Evolutionary conservation across 2,113 vertebrate species (phyloP), one percentile per base, ranked within the genome.

Genomic region (Australoheros scitulus): DNA sequence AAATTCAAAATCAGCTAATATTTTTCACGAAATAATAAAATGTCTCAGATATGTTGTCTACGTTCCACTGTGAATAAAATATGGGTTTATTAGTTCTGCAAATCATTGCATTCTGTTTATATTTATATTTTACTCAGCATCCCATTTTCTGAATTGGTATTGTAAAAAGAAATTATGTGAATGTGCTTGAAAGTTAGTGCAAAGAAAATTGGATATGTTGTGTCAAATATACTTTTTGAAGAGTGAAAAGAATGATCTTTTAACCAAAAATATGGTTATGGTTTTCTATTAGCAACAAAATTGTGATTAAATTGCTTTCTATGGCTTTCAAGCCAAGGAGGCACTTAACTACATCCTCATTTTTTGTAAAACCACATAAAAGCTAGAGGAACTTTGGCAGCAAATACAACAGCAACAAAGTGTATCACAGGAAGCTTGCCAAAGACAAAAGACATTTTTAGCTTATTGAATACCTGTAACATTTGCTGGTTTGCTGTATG

Each of bases 321-420:
- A 13, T 85, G 64, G 15, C 9, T 81, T 83, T 76, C 61, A 80
- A 84, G 86, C 80, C 84, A 91, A 87, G 65, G 50, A 89, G 77
- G 77, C 77, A 88, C 86, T 88, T 86, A 83, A 58, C 68, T 47
- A 20, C 50, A 22, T 57, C n/a, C 26, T 29, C 60, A 22, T 76
- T 58, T 74, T 58, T 57, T 74, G 58, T 63, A 47, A 81, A 91
- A 80, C 29, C 47, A 84, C 68, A 79, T 74, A 79, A 88, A 88
- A 76, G 22, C 18, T 59, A 24, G 58, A 72, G 36, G 57, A 80
- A 61, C 32, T 64, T 32, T 89, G 88, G 83, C 76, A 84, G 32
- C 29, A 47, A 77, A 81, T 14, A 18, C 26, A 83, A 58, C 52
- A 55, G 20, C 81, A 64, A 74, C 38, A 80, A 85, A 83, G 74